Percentiles rank a stretch among this genome's conserved stretches.
Evolutionary conservation across 2,888 invertebrate genomes (phyloP).

Genomic region (Chrysolina haemoptera): DNA sequence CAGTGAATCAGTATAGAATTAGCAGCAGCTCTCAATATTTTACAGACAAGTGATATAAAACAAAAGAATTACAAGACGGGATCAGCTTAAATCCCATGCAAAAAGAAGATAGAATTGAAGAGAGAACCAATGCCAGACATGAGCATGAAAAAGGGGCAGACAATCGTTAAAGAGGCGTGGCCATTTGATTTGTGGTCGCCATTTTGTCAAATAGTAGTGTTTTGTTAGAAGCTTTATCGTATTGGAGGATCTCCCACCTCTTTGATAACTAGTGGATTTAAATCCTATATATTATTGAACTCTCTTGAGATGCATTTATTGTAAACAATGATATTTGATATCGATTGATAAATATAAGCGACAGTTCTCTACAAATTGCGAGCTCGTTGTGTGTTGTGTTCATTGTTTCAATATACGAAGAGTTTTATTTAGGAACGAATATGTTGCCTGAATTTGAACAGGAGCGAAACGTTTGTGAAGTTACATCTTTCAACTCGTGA

Average conservation of each 20-base stretch:
- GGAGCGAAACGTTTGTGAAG: constrained; percentile 37
- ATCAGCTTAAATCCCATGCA: constrained; percentile 63
- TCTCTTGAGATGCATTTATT: not conserved
- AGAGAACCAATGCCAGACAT: constrained; percentile 69
- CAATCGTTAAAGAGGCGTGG: constrained; percentile 70
- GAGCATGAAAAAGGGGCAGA: constrained; percentile 70
- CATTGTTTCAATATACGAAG: not conserved
- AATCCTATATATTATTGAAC: constrained; percentile 3
- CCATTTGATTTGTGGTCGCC: constrained; percentile 72
- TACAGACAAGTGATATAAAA: constrained; percentile 59
- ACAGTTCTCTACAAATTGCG: too few species aligned
- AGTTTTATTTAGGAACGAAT: not conserved
- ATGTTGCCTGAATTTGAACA: not conserved
- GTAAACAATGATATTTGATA: not conserved
- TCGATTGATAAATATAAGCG: not conserved
- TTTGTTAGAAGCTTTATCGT: constrained; percentile 71
- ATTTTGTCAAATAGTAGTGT: constrained; percentile 72
- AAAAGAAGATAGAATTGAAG: constrained; percentile 66
- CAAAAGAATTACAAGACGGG: constrained; percentile 65
- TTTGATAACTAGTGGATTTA: constrained; percentile 28
- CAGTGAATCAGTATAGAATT: constrained; percentile 52
- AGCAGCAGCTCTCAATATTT: constrained; percentile 59
- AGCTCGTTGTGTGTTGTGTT: not conserved
- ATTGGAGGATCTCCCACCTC: constrained; percentile 71
- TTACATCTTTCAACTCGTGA: constrained; percentile 35